A percentile compares a stretch with the other conserved stretches of the same genome.
phyloP scores from a whole-genome alignment of 2,113 vertebrate genomes.

The Nansenia antarctica region DNA sequence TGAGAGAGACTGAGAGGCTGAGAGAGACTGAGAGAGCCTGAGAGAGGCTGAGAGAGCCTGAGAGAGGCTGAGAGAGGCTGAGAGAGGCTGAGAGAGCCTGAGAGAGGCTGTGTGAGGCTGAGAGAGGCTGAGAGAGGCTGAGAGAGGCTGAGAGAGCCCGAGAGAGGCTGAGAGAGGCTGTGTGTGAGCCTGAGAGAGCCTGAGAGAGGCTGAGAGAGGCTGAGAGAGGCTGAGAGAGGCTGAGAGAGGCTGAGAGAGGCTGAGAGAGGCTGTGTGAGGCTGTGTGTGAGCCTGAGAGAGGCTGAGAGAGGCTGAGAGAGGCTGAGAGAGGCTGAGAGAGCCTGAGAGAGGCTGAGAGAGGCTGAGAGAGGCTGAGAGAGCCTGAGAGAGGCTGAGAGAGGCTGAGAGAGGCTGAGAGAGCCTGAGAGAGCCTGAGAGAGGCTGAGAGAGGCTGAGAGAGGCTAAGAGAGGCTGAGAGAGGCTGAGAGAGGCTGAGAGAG shows the following conservation, averaged over 20 bases:
- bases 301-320: too few species aligned
- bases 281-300: not conserved
- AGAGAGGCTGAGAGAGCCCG: constrained; percentile 5
- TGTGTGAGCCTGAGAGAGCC: not conserved
- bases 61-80: too few species aligned
- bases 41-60: constrained; percentile 13
- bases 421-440: constrained; percentile 4
- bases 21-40: constrained; percentile 13
- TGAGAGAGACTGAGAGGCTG: too few species aligned
- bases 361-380: too few species aligned
- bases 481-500: too few species aligned
- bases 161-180: constrained; percentile 10
- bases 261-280: constrained; percentile 2
- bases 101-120: not conserved
- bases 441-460: too few species aligned
- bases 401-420: too few species aligned
- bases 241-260: too few species aligned
- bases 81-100: constrained; percentile 12
- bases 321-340: constrained; percentile 8
- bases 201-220: constrained; percentile 11
- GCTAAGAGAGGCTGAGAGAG: too few species aligned
- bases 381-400: too few species aligned
- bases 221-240: constrained; percentile 11
- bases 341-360: too few species aligned
- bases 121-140: too few species aligned